Evolutionary conservation across 2,113 vertebrate species (phyloP), one percentile per base, ranked within the genome.

Genomic region (Xenotilapia caudafasciata): DNA sequence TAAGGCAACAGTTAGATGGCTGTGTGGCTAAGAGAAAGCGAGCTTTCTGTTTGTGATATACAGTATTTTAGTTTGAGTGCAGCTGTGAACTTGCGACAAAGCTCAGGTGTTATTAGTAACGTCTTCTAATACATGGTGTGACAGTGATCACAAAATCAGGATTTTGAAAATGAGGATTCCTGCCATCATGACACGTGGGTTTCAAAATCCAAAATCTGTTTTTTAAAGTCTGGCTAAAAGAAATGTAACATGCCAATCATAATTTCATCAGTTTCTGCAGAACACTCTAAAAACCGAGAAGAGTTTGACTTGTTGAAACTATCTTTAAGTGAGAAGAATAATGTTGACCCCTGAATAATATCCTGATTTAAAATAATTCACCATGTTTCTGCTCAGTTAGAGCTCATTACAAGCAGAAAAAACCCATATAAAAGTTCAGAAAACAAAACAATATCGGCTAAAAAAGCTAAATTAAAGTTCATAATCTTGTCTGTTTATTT

Each of bases 241-340:
- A 23, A 45, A 17, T 26, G 21, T 47, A 75, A 75, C 14, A 73
- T 17, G 38, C 1, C 7, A 21, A 23, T 42, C n/a, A 70, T 45
- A 28, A 17, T 73, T 75, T 47, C 1, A 75, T 75, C 0, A 2
- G 12, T 79, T n/a, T 21, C 28, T 53, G 19, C 45, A 53, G 0
- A 26, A 45, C 8, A 45, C n/a, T 73, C 38, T 47, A 75, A 12
- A 49, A 49, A 31, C 6, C 26, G 38, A 70, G 38, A 2, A 26
- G 7, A 68, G 23, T 38, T 81, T 10, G 85, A 40, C n/a, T 33
- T 70, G 23, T 47, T 88, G 31, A 45, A 13, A 28, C 4, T 13
- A 40, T 10, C 2, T 49, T 26, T 13, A 47, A 49, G 45, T 75
- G 15, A n/a, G 7, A 70, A 9, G 6, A 56, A 7, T 49, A 70